Evolutionary conservation across 2,888 invertebrate genomes (phyloP), one percentile per base, ranked within the genome.

Genomic region (Agapostemon virescens): DNA sequence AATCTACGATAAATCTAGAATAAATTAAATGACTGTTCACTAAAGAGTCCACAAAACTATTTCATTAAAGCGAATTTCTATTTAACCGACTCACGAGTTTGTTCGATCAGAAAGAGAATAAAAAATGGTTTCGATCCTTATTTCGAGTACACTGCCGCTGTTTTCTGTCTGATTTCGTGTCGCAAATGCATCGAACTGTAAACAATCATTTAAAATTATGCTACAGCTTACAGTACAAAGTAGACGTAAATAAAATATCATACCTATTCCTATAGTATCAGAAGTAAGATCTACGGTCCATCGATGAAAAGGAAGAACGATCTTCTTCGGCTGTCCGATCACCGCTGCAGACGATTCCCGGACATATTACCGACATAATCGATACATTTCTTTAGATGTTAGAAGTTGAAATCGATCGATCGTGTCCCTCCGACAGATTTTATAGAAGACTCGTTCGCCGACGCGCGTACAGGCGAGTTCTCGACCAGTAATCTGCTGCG

Each of bases 241-340:
- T 40, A 55, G 40, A 30, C n/a, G 23, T 26, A 49, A 61, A 67
- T 77, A 61, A 66, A 33, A 20, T 42, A 33, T n/a, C 77, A 70
- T 70, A 70, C 70, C 77, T 30, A 77, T 63, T 63, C 13, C 20
- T 58, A 38, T 26, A 40, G n/a, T n/a, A 36, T 67, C 23, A 38
- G 36, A 30, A 40, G 17, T 2, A 42, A 40, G 45, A 15, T 30
- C 36, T 23, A 45, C 20, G 1, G 23, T 42, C 63, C 61, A 42
- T 45, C 71, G 61, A 63, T n/a, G 61, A 61, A 30, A 30, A 23
- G n/a, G 11, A n/a, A 38, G 61, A 30, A 30, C 7, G 20, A 20
- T 61, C 30, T 20, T 61, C 30, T 20, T 30, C 2, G 20, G 33
- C 30, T 33, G 61, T 9, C 20, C 0, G 11, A 30, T 61, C 20